phyloP scores from a whole-genome alignment of 2,888 invertebrate genomes.

The Zeuzera pyrina region DNA sequence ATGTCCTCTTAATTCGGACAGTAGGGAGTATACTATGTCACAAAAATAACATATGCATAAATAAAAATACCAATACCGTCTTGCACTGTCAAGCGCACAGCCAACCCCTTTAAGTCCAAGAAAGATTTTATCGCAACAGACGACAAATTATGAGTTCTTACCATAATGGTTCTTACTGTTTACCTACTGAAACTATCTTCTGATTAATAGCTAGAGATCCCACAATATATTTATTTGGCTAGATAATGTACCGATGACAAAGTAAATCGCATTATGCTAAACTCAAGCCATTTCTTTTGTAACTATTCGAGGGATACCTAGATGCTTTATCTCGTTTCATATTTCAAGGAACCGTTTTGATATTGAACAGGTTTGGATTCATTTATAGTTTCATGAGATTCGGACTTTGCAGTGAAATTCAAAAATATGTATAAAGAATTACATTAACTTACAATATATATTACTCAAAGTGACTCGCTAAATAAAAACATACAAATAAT shows the following conservation, averaged over 20 bases:
- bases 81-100: too few relatives aligned
- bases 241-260: constrained; percentile 57
- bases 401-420: too few relatives aligned
- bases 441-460: too few relatives aligned
- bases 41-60: too few relatives aligned
- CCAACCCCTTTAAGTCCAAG: background rate
- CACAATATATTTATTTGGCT: constrained; percentile 45
- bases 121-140: constrained; percentile 3
- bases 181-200: constrained; percentile 24
- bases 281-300: constrained; percentile 46
- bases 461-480: too few relatives aligned
- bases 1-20: too few relatives aligned
- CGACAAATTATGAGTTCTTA: constrained; percentile 3
- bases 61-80: too few relatives aligned
- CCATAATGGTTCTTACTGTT: too few relatives aligned
- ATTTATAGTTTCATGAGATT: constrained; percentile 3
- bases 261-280: constrained; percentile 54
- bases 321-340: constrained; percentile 43
- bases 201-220: constrained; percentile 39
- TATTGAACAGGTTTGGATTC: background rate
- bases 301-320: constrained; percentile 43
- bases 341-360: constrained; percentile 30
- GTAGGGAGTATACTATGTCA: too few relatives aligned
- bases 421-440: too few relatives aligned
- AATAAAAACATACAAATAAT: too few relatives aligned